These are phyloP conservation scores for Phymatocera aterrima DNA, from an alignment of 2,888 invertebrate species.

Conservation along the genomic window DNA sequence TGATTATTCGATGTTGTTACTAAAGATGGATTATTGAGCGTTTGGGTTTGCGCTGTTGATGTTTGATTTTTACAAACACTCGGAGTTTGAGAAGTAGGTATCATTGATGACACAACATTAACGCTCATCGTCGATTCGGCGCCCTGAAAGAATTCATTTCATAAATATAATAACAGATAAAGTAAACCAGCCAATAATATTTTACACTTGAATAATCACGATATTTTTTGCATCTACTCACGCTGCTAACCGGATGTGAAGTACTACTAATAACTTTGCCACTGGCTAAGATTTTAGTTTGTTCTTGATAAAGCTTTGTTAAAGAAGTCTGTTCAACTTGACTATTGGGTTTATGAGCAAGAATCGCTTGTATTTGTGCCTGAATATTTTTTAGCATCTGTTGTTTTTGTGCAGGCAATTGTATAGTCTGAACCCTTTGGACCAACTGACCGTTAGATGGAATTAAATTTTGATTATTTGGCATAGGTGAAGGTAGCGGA, in stretches of 20 bases:
- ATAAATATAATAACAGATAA: background rate
- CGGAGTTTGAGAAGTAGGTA: slow-evolving; percentile 62
- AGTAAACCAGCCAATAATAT: background rate
- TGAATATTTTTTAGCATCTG: slow-evolving; percentile 75
- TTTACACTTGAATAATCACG: background rate
- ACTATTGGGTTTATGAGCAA: slow-evolving; percentile 76
- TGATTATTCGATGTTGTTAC: slow-evolving; percentile 52
- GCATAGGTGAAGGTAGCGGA: slow-evolving; percentile 59
- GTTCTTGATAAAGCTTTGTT: slow-evolving; percentile 81
- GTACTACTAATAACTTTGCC: slow-evolving; percentile 79
- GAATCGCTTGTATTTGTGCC: slow-evolving; percentile 82
- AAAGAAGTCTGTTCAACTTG: slow-evolving; percentile 78
- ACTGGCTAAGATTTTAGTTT: slow-evolving; percentile 83
- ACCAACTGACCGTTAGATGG: slow-evolving; percentile 69
- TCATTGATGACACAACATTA: slow-evolving; percentile 61
- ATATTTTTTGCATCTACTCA: slow-evolving; percentile 55
- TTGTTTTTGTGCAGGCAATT: slow-evolving; percentile 85
- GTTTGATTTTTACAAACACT: slow-evolving; percentile 68
- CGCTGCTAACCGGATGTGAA: slow-evolving; percentile 62
- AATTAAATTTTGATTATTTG: slow-evolving; percentile 60
- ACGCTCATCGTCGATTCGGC: slow-evolving; percentile 64
- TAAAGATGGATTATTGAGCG: slow-evolving; percentile 40
- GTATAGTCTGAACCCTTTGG: slow-evolving; percentile 84
- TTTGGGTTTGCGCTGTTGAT: slow-evolving; percentile 71
- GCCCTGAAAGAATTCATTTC: slow-evolving; percentile 55